A percentile compares a stretch with the other conserved stretches of the same genome.
Conservation (phyloP, 2,113 vertebrate genomes). For the Tringa solitaria region DNA sequence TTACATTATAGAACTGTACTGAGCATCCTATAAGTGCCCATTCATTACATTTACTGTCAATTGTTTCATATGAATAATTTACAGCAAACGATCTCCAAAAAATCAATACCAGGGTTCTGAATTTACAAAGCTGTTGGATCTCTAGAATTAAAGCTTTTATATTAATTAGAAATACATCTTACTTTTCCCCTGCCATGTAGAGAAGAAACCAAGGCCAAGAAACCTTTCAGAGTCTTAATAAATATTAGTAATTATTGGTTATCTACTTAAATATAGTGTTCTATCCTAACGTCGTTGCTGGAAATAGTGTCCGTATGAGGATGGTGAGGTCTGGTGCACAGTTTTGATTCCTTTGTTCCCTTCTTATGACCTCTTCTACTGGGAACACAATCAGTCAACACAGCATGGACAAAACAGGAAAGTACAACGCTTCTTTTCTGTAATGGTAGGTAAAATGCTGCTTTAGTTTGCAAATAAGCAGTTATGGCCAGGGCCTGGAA, state of each 20-base stretch:
- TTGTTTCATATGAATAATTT: background rate
- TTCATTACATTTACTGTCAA: conserved; percentile 23
- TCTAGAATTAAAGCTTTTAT: background rate
- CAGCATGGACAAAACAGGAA: background rate
- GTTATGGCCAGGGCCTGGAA: background rate
- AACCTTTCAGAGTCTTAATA: background rate
- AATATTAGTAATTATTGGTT: background rate
- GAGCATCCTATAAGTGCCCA: background rate
- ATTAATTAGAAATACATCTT: background rate
- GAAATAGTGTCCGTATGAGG: background rate
- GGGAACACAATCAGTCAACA: background rate
- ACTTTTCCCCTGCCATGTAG: background rate
- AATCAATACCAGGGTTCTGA: conserved; percentile 21
- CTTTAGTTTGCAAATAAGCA: background rate
- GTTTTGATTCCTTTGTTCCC: background rate
- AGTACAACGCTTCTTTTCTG: background rate
- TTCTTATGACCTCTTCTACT: background rate
- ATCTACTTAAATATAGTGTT: background rate
- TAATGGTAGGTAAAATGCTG: background rate
- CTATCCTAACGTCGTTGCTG: background rate
- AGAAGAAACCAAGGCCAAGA: background rate
- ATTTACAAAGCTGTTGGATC: background rate
- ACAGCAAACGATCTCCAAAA: background rate
- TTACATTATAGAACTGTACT: background rate
- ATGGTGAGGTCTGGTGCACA: fast-evolving